phyloP scores from a whole-genome alignment of 2,797 vertebrate genomes.

The Tolypeutes matacus region DNA sequence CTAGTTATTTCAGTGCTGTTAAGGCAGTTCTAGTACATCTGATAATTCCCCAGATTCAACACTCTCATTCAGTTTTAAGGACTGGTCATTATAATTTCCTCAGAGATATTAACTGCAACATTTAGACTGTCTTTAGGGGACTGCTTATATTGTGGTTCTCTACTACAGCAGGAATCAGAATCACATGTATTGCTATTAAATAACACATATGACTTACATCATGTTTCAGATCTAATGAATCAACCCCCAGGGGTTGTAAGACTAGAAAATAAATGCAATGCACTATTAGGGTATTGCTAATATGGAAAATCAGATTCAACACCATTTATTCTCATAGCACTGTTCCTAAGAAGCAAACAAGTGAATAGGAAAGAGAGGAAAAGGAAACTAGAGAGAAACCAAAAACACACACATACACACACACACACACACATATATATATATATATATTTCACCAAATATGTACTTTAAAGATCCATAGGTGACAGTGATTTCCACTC shows the following conservation, averaged over 20 bases:
- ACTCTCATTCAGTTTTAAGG: background rate
- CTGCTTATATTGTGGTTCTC: background rate
- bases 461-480: background rate
- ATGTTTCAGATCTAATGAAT: background rate
- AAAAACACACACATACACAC: background rate
- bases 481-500: background rate
- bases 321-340: conserved; percentile 54
- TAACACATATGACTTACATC: background rate
- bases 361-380: background rate
- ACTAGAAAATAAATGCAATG: conserved; percentile 6
- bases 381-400: background rate
- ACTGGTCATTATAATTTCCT: background rate
- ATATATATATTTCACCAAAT: background rate
- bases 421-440: too few species aligned
- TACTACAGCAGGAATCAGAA: background rate
- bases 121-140: background rate
- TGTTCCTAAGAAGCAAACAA: conserved; percentile 1
- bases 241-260: background rate
- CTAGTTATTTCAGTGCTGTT: background rate
- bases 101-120: background rate
- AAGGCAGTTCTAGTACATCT: background rate
- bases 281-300: background rate
- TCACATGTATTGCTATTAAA: background rate
- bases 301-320: conserved; percentile 27
- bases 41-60: background rate